Base-by-base conservation (phyloP, 1,140 invertebrate genomes). In the Panagrolaimus sp. region DNA sequence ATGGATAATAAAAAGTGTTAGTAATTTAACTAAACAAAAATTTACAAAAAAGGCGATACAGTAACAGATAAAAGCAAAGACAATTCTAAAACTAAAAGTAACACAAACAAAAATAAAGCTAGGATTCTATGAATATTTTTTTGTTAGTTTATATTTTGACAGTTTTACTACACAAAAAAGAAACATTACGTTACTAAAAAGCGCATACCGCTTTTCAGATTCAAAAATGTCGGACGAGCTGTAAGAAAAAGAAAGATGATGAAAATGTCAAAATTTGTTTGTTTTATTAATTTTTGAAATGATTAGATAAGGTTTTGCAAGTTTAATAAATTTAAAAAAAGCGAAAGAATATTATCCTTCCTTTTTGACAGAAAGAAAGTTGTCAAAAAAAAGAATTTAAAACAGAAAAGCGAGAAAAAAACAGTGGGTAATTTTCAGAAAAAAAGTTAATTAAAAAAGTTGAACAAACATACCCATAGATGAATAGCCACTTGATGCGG, bases 401-500 rank as follows among this genome's bases (percentile, higher is more conserved):
- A n/a, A n/a, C n/a, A n/a, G 16, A 14, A 51, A 51, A 51, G 51
- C 51, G 20, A 57, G 51, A 27, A 57, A 57, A n/a, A 57, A 57
- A 38, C 31, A 38, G 2, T 38, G 31, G 51, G 51, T 20, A 16
- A 5, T 20, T 11, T 27, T 27, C n/a, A 57, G 16, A 25, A 11
- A 57, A 57, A 57, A 57, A 25, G n/a, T 27, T 27, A 57, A 5
- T 8, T 57, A 8, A 11, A 23, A 57, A 57, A 57, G 31, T 38
- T 9, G 20, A 61, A 27, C 63, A 62, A n/a, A n/a, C 72, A 9
- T 65, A 74, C 72, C 73, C 72, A 74, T 74, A 9, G 72, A 74
- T 8, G 72, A 46, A 31, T 74, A 74, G n/a, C 72, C 72, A 27
- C 76, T 78, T 9, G 74, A 77, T 1, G 72, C 31, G 43, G 72